Evolutionary conservation across 1,140 invertebrate species (phyloP).

Genomic region (Papilio polyxenes): DNA sequence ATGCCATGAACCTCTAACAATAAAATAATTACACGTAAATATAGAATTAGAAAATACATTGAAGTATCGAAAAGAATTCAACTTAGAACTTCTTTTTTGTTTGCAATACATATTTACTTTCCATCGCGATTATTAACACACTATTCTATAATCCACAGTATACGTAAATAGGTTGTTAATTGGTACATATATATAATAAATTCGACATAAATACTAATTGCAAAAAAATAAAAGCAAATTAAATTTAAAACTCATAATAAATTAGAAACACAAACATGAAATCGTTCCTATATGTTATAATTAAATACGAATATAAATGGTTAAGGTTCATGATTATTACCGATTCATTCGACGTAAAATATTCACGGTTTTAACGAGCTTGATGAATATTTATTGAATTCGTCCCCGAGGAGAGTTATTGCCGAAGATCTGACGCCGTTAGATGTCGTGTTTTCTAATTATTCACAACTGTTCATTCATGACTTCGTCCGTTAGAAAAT

Average conservation of each 20-base stretch:
- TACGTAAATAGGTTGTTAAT: background rate
- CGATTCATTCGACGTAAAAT: slow-evolving; percentile 31
- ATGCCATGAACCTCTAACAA: background rate
- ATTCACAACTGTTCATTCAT: slow-evolving; percentile 25
- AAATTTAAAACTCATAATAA: background rate
- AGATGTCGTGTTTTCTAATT: slow-evolving; percentile 27
- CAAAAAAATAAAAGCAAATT: background rate
- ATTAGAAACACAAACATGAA: background rate
- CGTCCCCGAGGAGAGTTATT: slow-evolving; percentile 20
- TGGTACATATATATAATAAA: background rate
- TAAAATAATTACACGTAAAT: background rate
- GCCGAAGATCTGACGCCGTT: slow-evolving; percentile 17
- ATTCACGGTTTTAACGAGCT: slow-evolving; percentile 27
- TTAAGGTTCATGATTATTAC: background rate
- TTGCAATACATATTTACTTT: background rate
- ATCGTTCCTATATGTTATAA: background rate
- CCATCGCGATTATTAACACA: background rate
- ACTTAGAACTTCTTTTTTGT: background rate
- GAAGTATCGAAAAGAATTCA: too few relatives aligned
- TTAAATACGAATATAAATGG: background rate
- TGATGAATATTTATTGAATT: slow-evolving; percentile 36
- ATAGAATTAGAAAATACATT: too few relatives aligned
- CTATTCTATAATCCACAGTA: background rate
- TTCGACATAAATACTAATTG: background rate
- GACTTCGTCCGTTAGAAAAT: slow-evolving; percentile 13